Evolutionary conservation across 92 coral and sea anemone genomes (phyloP).

Genomic region (Epizoanthus scotinus): DNA sequence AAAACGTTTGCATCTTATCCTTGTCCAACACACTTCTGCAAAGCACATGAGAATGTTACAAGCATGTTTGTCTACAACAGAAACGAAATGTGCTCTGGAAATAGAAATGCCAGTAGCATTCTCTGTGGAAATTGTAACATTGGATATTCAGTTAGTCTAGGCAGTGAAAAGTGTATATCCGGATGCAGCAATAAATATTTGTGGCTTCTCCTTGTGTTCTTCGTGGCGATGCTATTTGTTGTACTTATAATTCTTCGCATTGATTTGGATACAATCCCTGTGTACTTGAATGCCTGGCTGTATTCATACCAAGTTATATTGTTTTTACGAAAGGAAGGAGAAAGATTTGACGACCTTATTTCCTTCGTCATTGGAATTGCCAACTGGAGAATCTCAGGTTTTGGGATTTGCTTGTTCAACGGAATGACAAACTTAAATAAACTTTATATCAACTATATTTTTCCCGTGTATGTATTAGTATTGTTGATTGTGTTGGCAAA

Average conservation of each 20-base stretch:
- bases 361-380: slow-evolving; percentile 73
- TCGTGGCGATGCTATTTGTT: slow-evolving; percentile 45
- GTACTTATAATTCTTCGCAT: slow-evolving; percentile 74
- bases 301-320: slow-evolving; percentile 81
- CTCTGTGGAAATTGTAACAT: slow-evolving; percentile 81
- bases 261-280: slow-evolving; percentile 79
- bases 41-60: background rate
- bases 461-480: slow-evolving; percentile 71
- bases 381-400: slow-evolving; percentile 55
- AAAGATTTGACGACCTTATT: slow-evolving; percentile 66
- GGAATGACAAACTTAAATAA: slow-evolving; percentile 80
- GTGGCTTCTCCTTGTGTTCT: slow-evolving; percentile 68
- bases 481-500: slow-evolving; percentile 64
- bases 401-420: slow-evolving; percentile 59
- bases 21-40: slow-evolving; percentile 74
- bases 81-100: slow-evolving; percentile 50
- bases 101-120: slow-evolving; percentile 56
- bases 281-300: slow-evolving; percentile 86
- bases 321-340: slow-evolving; percentile 63
- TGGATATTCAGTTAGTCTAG: slow-evolving; percentile 64
- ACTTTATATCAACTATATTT: slow-evolving; percentile 65
- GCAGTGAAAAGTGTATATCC: slow-evolving; percentile 56
- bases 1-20: slow-evolving; percentile 51
- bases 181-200: slow-evolving; percentile 49
- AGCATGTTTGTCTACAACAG: slow-evolving; percentile 41